These are phyloP conservation scores for Motacilla tschutschensis DNA, from an alignment of 2,113 vertebrate species.

Conservation along the genomic window DNA sequence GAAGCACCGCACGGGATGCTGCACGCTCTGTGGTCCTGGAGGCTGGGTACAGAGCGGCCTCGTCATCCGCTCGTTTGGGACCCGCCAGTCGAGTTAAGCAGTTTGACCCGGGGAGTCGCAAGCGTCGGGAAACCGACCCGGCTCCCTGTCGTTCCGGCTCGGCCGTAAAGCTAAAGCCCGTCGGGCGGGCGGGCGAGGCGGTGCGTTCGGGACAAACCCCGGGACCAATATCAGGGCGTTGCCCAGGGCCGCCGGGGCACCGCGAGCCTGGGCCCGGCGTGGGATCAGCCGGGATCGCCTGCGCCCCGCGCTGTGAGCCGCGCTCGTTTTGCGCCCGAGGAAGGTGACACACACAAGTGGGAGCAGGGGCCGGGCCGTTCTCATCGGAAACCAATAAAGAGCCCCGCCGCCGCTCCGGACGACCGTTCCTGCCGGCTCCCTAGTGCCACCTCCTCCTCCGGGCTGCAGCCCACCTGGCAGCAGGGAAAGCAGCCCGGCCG, in stretches of 20 bases:
- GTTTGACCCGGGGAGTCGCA: neutral
- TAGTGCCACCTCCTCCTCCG: neutral
- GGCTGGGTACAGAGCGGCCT: neutral
- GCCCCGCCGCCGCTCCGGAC: neutral
- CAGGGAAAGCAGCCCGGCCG: neutral
- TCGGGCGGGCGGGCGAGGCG: neutral
- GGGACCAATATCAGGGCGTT: rapidly evolving
- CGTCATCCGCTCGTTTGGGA: neutral
- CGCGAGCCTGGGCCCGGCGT: neutral
- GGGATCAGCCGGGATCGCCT: neutral
- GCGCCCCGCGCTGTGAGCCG: neutral
- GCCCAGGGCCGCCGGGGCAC: neutral
- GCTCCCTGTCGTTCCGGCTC: neutral
- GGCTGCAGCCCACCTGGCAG: neutral
- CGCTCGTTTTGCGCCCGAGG: neutral
- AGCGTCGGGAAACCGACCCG: neutral
- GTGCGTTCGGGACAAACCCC: neutral
- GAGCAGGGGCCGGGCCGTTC: too few species aligned
- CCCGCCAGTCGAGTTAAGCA: neutral
- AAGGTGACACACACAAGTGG: neutral
- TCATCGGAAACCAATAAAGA: neutral
- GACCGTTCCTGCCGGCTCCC: neutral
- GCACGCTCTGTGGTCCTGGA: neutral
- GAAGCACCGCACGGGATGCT: neutral
- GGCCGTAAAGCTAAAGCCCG: neutral